These are phyloP conservation scores for Dioctria rufipes DNA, from an alignment of 2,888 invertebrate genomes.

Conservation along the genomic window DNA sequence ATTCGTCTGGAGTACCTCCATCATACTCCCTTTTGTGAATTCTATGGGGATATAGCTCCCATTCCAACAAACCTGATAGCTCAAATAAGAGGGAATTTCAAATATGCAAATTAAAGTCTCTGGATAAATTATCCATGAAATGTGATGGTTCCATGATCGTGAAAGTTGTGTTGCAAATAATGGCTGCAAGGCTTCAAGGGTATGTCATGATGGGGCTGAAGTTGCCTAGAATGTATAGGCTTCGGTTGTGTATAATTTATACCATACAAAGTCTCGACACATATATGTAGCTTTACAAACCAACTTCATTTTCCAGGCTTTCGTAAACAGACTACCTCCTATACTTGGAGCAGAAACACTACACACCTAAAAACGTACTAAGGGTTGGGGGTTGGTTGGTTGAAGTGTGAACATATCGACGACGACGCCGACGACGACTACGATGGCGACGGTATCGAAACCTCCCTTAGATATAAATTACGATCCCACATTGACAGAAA, in stretches of 20 bases:
- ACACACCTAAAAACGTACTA: constrained; percentile 12
- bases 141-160: constrained; percentile 54
- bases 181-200: constrained; percentile 32
- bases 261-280: background rate
- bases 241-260: background rate
- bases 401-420: background rate
- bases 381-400: constrained; percentile 17
- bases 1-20: background rate
- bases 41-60: background rate
- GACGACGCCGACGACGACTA: background rate
- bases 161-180: constrained; percentile 44
- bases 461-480: constrained; percentile 49
- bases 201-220: background rate
- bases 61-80: background rate
- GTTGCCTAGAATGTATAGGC: background rate
- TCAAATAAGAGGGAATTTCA: constrained; percentile 48
- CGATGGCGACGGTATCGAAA: background rate
- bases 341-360: too few species aligned
- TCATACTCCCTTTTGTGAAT: background rate
- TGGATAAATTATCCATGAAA: constrained; percentile 55
- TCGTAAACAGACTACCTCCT: too few species aligned
- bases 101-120: constrained; percentile 55
- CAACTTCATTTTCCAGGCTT: too few species aligned
- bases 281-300: too few species aligned
- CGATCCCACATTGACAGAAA: constrained; percentile 52